A percentile compares a stretch with the other conserved stretches of the same genome.
phyloP scores from a whole-genome alignment of 2,888 invertebrate genomes.

The Drosophila leonis region DNA sequence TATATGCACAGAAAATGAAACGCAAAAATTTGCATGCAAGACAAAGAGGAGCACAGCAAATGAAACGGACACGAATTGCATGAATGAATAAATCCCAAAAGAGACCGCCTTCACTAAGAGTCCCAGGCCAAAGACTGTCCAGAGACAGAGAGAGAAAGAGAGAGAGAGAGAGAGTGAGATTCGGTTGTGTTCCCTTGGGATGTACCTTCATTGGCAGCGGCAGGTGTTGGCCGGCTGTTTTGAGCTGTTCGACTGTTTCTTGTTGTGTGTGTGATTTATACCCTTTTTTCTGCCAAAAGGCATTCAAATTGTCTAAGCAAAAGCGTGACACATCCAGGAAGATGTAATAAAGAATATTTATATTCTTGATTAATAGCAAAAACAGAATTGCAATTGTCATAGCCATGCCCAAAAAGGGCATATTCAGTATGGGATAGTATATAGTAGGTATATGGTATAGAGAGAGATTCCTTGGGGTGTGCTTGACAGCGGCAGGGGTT shows the following conservation, averaged over 20 bases:
- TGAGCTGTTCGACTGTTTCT: conserved; percentile 28
- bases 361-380: not conserved
- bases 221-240: conserved; percentile 45
- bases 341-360: not conserved
- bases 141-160: not conserved
- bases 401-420: not conserved
- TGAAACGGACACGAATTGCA: conserved; percentile 55
- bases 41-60: conserved; percentile 52
- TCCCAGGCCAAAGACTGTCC: not conserved
- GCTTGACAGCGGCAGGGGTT: not conserved
- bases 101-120: conserved; percentile 21
- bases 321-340: conserved; percentile 1
- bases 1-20: conserved; percentile 44
- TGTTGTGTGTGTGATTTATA: conserved; percentile 11
- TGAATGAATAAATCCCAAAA: conserved; percentile 59
- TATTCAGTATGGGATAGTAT: not conserved
- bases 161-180: not conserved
- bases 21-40: conserved; percentile 61
- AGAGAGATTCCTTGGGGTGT: not conserved
- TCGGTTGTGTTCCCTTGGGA: conserved; percentile 26
- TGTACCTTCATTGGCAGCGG: conserved; percentile 33
- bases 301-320: not conserved
- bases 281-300: not conserved
- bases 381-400: not conserved
- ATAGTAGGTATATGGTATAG: no score